Base-by-base conservation (phyloP, 2,888 invertebrate genomes). In the Noctua fimbriata region DNA sequence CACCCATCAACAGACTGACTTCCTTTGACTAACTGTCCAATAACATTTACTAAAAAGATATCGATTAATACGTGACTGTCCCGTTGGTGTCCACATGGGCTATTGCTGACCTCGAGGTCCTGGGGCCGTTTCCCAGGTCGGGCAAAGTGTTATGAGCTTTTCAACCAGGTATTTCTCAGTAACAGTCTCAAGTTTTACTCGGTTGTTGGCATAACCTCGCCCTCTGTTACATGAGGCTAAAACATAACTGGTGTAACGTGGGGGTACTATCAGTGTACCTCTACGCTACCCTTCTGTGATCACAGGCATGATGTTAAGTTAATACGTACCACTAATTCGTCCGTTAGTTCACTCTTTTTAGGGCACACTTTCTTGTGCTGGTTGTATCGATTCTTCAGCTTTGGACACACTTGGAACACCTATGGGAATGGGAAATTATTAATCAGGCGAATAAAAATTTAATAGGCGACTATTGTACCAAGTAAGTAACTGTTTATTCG, bases 391-490 rank as follows among this genome's bases (percentile, higher is more conserved):
- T 76, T 87, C 69, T 83, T 87, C 7, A 94, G 88, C 24, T 85
- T 88, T 0, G 94, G 91, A 63, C 94, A 94, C 0, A 91, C 83
- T 89, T 92, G 92, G 9, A 89, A 89, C 0, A 92, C 85, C 91
- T 93, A 89, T 18, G 55, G 69, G 63, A 72, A n/a, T n/a, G n/a
- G n/a, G n/a, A n/a, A n/a, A n/a, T n/a, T n/a, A n/a, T n/a, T n/a
- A n/a, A n/a, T n/a, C n/a, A n/a, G n/a, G n/a, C n/a, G n/a, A n/a
- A n/a, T n/a, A n/a, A n/a, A n/a, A n/a, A n/a, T n/a, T n/a, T n/a
- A n/a, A n/a, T n/a, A n/a, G n/a, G n/a, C n/a, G n/a, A n/a, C n/a
- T n/a, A n/a, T n/a, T n/a, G n/a, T n/a, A n/a, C n/a, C n/a, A n/a
- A n/a, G n/a, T n/a, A n/a, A n/a, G n/a, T n/a, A n/a, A n/a, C n/a